Evolutionary conservation across 30 jellyfish, hydroid and myxozoan genomes (phyloP).

Genomic region (Euphysa ruthae): DNA sequence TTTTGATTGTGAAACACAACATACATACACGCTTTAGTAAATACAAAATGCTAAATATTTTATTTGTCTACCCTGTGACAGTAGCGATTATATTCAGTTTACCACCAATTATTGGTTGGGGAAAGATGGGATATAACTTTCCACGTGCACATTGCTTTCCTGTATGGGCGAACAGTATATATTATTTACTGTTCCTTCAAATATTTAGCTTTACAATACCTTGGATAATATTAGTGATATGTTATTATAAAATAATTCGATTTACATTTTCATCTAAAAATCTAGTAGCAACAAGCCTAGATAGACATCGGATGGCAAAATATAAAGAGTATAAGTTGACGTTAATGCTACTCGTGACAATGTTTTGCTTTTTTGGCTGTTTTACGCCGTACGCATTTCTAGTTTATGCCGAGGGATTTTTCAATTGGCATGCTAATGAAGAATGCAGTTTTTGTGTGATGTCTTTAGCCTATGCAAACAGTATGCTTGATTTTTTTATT

Average conservation of each 20-base stretch:
- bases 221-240: background rate
- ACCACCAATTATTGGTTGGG: constrained; percentile 39
- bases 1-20: background rate
- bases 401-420: too few relatives aligned
- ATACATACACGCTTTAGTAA: background rate
- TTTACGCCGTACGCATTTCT: too few relatives aligned
- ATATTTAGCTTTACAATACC: constrained; percentile 18
- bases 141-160: constrained; percentile 13
- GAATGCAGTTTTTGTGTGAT: too few relatives aligned
- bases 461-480: too few relatives aligned
- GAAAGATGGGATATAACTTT: constrained; percentile 5
- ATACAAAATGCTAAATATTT: background rate
- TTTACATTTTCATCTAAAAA: too few relatives aligned
- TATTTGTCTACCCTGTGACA: background rate
- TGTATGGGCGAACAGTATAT: constrained; percentile 15
- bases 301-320: too few relatives aligned
- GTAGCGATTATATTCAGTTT: background rate
- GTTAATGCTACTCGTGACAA: too few relatives aligned
- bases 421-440: too few relatives aligned
- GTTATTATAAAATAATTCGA: constrained; percentile 14
- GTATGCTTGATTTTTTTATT: too few relatives aligned
- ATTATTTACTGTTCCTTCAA: constrained; percentile 15
- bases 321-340: too few relatives aligned
- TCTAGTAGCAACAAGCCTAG: too few relatives aligned
- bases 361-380: too few relatives aligned